Conservation (phyloP, 1,140 invertebrate species). For the Drosophila busckii region DNA sequence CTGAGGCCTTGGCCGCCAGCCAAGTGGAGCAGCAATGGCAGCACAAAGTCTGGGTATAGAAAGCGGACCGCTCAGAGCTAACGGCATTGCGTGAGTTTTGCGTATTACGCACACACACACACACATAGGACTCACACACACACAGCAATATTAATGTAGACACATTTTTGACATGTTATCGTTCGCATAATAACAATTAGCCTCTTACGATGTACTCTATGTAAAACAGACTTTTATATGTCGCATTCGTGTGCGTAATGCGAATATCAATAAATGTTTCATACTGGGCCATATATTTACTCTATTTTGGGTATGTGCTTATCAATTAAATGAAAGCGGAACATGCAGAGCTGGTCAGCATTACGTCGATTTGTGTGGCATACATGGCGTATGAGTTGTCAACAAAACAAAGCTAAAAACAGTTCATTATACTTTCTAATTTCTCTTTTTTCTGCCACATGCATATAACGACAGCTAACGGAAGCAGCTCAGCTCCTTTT, state of each 20-base stretch:
- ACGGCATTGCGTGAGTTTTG: slow-evolving; percentile 59
- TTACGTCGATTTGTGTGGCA: slow-evolving; percentile 31
- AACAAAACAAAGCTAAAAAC: slow-evolving; percentile 27
- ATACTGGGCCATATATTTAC: slow-evolving; percentile 40
- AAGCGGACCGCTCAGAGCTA: too few relatives aligned
- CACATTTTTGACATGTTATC: neutral
- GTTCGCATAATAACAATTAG: slow-evolving; percentile 4
- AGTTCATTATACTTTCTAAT: slow-evolving; percentile 68
- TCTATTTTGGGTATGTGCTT: slow-evolving; percentile 35
- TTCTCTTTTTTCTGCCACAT: slow-evolving; percentile 20
- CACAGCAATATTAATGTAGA: slow-evolving; percentile 1
- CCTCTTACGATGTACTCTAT: neutral
- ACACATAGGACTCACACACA: slow-evolving; percentile 37
- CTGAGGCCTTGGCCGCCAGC: too few relatives aligned
- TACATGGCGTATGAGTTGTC: slow-evolving; percentile 59
- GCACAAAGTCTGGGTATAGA: slow-evolving; percentile 67
- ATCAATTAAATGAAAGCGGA: slow-evolving; percentile 46
- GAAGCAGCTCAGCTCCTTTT: neutral
- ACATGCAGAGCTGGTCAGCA: too few relatives aligned
- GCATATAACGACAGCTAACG: neutral
- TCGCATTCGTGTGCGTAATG: too few relatives aligned
- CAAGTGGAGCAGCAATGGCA: slow-evolving; percentile 32
- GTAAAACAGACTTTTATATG: neutral
- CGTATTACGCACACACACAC: slow-evolving; percentile 49
- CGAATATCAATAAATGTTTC: slow-evolving; percentile 12